Evolutionary conservation across 2,113 vertebrate species (phyloP).

Genomic region (Passer domesticus): DNA sequence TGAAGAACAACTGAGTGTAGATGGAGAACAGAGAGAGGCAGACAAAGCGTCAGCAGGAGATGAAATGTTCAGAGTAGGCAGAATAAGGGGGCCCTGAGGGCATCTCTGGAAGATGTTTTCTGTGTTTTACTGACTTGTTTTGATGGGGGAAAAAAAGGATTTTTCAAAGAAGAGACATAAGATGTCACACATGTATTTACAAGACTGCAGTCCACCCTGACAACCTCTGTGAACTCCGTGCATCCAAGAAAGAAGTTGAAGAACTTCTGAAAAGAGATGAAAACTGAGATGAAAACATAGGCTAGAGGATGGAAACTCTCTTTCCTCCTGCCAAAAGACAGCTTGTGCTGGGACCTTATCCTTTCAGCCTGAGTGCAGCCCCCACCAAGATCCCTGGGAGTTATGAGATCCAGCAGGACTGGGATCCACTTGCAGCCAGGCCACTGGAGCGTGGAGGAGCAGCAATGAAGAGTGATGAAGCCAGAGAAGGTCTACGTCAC

Average conservation of each 20-base stretch:
- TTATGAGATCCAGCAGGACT: neutral
- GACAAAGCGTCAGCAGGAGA: neutral
- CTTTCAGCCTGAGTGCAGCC: neutral
- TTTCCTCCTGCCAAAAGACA: neutral
- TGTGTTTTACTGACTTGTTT: slow-evolving; percentile 29
- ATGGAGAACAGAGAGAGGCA: neutral
- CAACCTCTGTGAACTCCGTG: neutral
- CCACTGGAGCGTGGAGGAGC: neutral
- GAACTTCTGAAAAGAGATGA: neutral
- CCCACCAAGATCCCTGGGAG: neutral
- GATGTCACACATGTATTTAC: neutral
- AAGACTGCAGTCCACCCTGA: neutral
- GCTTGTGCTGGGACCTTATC: neutral
- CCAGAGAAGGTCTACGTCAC: neutral
- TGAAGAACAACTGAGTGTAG: neutral
- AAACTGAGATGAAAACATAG: neutral
- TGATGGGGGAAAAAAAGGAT: neutral
- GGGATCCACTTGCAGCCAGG: neutral
- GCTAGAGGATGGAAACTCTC: neutral
- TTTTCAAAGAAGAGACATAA: slow-evolving; percentile 3
- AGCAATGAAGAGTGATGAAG: neutral
- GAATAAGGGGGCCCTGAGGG: neutral
- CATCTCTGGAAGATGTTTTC: slow-evolving; percentile 4
- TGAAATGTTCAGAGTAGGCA: neutral
- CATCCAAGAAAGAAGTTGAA: neutral